Evolutionary conservation across 1,140 invertebrate genomes (phyloP), one percentile per base, ranked within the genome.

Genomic region (Eubasilissa regina): DNA sequence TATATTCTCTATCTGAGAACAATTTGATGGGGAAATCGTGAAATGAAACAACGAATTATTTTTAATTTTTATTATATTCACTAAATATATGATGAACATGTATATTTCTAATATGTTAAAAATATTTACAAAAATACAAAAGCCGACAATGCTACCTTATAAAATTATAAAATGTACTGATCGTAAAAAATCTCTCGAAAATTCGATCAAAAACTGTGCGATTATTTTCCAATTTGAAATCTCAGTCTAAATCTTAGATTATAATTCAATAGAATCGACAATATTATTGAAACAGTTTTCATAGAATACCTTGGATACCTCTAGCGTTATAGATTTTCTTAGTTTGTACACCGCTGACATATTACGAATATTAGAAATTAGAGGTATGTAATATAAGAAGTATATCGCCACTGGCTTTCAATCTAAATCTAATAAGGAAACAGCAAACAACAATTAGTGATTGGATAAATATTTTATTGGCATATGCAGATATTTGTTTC

Each of bases 101-200:
- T 73, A 73, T 55, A 55, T 25, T 73, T 55, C 68, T 73, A 73
- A 15, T 73, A 73, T 53, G n/a, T 77, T 60, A 51, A 77, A 77
- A 77, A 77, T 77, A 77, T 77, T 77, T 77, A 77, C 75, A 77
- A 77, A 77, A 77, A 77, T 77, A 77, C 75, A 77, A 77, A 77
- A 77, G 62, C 58, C 75, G 51, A 51, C 48, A 58, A 64, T 44
- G 25, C 47, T 55, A 53, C 47, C 19, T n/a, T 53, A 73, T 47
- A 73, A 75, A 75, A 75, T 60, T 75, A 75, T 60, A 47, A 75
- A 58, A 60, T 44, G 17, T 74, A 10, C 43, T 13, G 17, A 64
- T 47, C 45, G 47, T 70, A 9, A 44, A 68, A 70, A 70, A 47
- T 48, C 15, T 17, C 45, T 70, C 15, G 43, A 17, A 21, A 25